A percentile compares a stretch with the other conserved stretches of the same genome.
Evolutionary conservation across 2,113 vertebrate genomes (phyloP).

Genomic region (Emydura subglobosa): DNA sequence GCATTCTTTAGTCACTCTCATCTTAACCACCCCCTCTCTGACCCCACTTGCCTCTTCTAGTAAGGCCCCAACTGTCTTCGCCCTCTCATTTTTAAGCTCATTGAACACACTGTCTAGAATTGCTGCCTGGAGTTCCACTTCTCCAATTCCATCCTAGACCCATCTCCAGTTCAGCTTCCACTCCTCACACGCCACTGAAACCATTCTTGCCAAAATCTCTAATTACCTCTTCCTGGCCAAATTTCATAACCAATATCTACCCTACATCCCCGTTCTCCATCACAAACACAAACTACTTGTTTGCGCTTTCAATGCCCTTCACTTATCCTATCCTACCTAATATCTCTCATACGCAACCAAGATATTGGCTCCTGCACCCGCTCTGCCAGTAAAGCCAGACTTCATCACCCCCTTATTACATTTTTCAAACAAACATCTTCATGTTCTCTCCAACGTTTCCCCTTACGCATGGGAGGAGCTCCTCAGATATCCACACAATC

Average conservation of each 20-base stretch:
- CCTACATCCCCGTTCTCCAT: not conserved
- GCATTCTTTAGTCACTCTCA: no score
- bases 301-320: not conserved
- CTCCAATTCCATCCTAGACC: not conserved
- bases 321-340: no score
- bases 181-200: not conserved
- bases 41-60: not conserved
- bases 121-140: not conserved
- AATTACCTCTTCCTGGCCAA: not conserved
- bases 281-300: not conserved
- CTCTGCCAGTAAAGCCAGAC: not conserved
- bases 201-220: not conserved
- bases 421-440: not conserved
- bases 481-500: not conserved
- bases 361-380: not conserved
- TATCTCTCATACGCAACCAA: not conserved
- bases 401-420: not conserved
- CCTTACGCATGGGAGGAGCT: not conserved
- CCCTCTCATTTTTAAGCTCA: not conserved
- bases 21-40: not conserved
- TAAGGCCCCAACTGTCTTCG: not conserved
- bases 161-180: not conserved
- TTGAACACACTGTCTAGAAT: not conserved
- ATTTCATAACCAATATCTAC: not conserved
- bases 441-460: not conserved